These are phyloP conservation scores for Brachionus rotundiformis DNA, from an alignment of 1,140 invertebrate species.

Conservation along the genomic window DNA sequence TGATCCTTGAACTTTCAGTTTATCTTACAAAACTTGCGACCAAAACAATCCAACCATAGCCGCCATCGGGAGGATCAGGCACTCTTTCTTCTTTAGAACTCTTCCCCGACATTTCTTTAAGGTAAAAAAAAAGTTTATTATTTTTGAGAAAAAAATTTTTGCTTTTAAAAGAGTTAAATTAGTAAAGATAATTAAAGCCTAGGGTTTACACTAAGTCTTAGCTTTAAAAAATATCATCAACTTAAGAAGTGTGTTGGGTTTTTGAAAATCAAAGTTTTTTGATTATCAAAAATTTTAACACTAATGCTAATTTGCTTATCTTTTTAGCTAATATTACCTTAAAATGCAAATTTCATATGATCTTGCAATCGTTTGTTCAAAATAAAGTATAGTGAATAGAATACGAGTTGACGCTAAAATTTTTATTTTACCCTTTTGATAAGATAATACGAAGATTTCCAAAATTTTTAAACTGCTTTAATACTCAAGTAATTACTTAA, in stretches of 20 bases:
- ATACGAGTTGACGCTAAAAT: not conserved
- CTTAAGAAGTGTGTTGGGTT: not conserved
- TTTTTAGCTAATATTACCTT: not conserved
- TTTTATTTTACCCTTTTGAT: not conserved
- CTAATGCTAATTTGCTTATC: slow-evolving; percentile 3
- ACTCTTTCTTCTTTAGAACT: not conserved
- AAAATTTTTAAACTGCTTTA: slow-evolving; percentile 17
- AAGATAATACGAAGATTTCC: not conserved
- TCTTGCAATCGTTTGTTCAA: not conserved
- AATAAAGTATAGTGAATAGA: not conserved
- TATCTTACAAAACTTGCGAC: slow-evolving; percentile 28
- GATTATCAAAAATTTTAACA: not conserved
- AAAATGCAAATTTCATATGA: not conserved
- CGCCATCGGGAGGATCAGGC: slow-evolving; percentile 44
- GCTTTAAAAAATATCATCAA: not conserved
- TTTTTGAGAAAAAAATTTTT: not conserved
- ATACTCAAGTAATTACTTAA: not conserved
- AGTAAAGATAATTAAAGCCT: not conserved
- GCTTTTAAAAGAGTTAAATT: not conserved
- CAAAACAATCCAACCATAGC: slow-evolving; percentile 50
- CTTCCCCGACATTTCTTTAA: slow-evolving; percentile 23
- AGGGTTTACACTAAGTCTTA: not conserved
- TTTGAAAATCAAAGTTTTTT: not conserved
- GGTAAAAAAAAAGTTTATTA: not conserved
- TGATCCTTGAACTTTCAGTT: too few species aligned